Conservation (phyloP, 2,113 vertebrate species). For the Engystomops pustulosus region DNA sequence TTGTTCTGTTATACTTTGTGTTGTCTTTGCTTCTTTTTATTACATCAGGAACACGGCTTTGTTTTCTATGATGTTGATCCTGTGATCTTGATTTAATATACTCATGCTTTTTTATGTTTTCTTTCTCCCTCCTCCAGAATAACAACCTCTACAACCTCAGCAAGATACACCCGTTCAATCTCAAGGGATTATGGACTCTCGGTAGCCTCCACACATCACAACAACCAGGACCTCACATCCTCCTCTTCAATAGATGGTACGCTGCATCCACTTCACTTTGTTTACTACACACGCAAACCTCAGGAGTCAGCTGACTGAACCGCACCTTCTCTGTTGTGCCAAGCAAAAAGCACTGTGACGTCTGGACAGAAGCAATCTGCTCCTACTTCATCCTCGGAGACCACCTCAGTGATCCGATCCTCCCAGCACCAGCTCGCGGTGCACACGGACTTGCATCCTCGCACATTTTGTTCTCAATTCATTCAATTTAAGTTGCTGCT, state of each 20-base stretch:
- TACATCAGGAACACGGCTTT: too few species aligned
- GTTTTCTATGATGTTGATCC: too few species aligned
- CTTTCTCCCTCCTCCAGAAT: conserved; percentile 75
- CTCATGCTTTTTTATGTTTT: conserved; percentile 55
- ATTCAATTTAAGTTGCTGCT: conserved; percentile 82
- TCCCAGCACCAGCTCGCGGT: conserved; percentile 67
- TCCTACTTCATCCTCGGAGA: conserved; percentile 72
- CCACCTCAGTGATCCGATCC: conserved; percentile 72
- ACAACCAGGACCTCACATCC: conserved; percentile 82
- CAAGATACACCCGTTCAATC: conserved; percentile 75
- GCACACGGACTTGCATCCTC: conserved; percentile 71
- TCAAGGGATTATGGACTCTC: conserved; percentile 81
- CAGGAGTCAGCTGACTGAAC: conserved; percentile 84
- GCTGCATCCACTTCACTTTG: conserved; percentile 80
- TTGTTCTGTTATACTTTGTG: too few species aligned
- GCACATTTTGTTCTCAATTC: conserved; percentile 71
- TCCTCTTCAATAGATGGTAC: conserved; percentile 80
- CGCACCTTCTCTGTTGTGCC: conserved; percentile 80
- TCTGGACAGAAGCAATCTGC: conserved; percentile 74
- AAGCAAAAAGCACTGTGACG: conserved; percentile 83
- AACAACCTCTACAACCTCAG: conserved; percentile 81
- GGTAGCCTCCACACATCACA: conserved; percentile 77
- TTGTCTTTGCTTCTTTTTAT: too few species aligned
- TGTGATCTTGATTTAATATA: not conserved
- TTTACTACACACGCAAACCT: conserved; percentile 85